Evolutionary conservation across 2,797 vertebrate genomes (phyloP).

Genomic region (Molossus alvarezi): DNA sequence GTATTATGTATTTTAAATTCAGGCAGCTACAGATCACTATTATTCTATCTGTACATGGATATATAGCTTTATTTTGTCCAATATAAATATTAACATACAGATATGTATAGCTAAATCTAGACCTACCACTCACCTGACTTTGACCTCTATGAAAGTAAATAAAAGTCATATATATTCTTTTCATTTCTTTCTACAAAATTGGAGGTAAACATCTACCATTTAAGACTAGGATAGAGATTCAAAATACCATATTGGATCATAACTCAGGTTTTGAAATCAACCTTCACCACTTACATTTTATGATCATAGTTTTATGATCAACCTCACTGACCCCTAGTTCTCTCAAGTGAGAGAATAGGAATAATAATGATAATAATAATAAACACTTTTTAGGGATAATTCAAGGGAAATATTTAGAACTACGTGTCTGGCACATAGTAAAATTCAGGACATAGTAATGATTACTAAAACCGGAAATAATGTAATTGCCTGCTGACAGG

Average conservation of each 20-base stretch:
- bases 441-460: neutral
- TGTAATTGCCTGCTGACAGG: neutral
- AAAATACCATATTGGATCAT: neutral
- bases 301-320: neutral
- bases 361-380: neutral
- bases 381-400: neutral
- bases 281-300: neutral
- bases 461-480: neutral
- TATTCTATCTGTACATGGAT: neutral
- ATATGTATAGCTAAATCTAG: neutral
- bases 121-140: neutral
- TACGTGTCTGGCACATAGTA: neutral
- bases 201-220: neutral
- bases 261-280: neutral
- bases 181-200: neutral
- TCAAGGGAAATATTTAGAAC: neutral
- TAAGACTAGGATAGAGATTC: neutral
- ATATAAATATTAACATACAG: neutral
- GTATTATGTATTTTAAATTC: neutral
- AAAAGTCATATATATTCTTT: neutral
- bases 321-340: neutral
- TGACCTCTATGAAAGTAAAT: neutral
- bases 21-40: neutral
- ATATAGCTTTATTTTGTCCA: neutral
- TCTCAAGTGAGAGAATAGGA: neutral